A percentile compares a stretch with the other conserved stretches of the same genome.
phyloP scores from a whole-genome alignment of 2,888 invertebrate genomes.

The Agrilus biguttatus region DNA sequence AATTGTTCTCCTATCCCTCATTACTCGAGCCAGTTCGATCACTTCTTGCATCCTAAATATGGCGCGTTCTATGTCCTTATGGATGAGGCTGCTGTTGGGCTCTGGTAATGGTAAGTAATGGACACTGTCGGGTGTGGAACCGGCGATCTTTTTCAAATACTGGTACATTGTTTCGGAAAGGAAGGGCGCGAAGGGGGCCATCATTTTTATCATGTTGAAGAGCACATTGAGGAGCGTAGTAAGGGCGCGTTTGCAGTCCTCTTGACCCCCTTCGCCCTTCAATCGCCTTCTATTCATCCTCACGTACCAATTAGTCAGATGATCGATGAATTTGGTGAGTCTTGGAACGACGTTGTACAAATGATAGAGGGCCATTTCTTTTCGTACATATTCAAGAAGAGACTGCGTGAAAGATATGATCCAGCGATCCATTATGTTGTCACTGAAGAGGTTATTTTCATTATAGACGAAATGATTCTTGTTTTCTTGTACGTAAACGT shows the following conservation, averaged over 20 bases:
- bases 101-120: slow-evolving; percentile 86
- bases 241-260: slow-evolving; percentile 72
- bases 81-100: slow-evolving; percentile 54
- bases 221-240: slow-evolving; percentile 81
- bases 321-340: slow-evolving; percentile 90
- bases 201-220: slow-evolving; percentile 76
- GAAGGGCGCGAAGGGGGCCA: slow-evolving; percentile 97
- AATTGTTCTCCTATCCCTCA: slow-evolving; percentile 84
- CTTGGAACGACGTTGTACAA: slow-evolving; percentile 91
- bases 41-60: slow-evolving; percentile 89
- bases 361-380: slow-evolving; percentile 89
- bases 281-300: slow-evolving; percentile 89
- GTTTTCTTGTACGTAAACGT: slow-evolving; percentile 55
- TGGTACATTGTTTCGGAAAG: slow-evolving; percentile 92
- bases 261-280: slow-evolving; percentile 75
- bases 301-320: slow-evolving; percentile 98
- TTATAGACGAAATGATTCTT: slow-evolving; percentile 25
- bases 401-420: slow-evolving; percentile 93
- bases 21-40: slow-evolving; percentile 83
- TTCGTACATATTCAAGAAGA: slow-evolving; percentile 70
- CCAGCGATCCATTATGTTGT: slow-evolving; percentile 94
- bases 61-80: slow-evolving; percentile 74
- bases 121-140: slow-evolving; percentile 54
- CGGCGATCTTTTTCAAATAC: slow-evolving; percentile 56
- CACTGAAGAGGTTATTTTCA: slow-evolving; percentile 17